Percentiles rank a stretch among this genome's conserved stretches.
phyloP scores from a whole-genome alignment of 2,113 vertebrate genomes.

The Heterocephalus glaber region DNA sequence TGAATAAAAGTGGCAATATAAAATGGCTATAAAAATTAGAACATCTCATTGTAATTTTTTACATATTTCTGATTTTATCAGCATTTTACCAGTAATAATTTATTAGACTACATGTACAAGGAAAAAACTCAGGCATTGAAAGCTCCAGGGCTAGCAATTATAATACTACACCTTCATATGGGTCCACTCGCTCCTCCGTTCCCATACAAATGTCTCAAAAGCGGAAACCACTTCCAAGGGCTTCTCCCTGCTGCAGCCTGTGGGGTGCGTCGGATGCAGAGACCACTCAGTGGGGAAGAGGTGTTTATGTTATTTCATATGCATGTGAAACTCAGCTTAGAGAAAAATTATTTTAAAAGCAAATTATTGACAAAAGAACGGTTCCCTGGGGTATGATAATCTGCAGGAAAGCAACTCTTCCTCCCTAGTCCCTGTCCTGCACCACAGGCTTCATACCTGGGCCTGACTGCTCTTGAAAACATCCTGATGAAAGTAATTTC shows the following conservation, averaged over 20 bases:
- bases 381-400: too few species aligned
- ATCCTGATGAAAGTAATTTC: neutral
- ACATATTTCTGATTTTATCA: neutral
- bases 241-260: too few species aligned
- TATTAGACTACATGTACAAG: neutral
- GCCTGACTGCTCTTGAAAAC: too few species aligned
- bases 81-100: neutral
- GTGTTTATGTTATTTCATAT: neutral
- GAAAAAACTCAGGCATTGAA: neutral
- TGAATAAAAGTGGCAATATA: neutral
- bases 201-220: too few species aligned
- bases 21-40: neutral
- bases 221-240: neutral
- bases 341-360: neutral
- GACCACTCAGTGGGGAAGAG: neutral
- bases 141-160: neutral
- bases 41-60: neutral
- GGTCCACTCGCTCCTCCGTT: neutral
- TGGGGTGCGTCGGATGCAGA: too few species aligned
- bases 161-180: neutral
- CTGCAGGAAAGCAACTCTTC: neutral
- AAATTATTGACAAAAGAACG: neutral
- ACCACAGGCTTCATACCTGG: neutral
- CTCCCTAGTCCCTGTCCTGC: neutral
- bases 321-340: neutral